Base-by-base conservation (phyloP, 1,140 invertebrate genomes). In the Nebria ingens region DNA sequence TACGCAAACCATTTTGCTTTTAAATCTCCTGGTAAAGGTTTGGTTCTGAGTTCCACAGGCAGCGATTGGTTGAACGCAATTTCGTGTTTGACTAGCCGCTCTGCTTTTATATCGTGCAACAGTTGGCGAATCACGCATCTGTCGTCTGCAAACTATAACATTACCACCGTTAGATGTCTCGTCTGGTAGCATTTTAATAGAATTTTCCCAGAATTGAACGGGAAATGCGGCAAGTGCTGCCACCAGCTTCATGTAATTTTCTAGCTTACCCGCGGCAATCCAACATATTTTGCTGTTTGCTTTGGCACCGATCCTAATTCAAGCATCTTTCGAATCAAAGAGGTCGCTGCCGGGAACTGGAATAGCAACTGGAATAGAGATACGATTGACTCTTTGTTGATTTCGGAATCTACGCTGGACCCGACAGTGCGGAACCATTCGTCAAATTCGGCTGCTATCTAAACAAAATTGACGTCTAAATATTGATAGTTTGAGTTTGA, bases 281-380 rank as follows among this genome's bases (percentile, higher is more conserved):
- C 62, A 51, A 68, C 62, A 21, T 65, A 67, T 29, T 71, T 64
- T 4, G 75, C 74, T 59, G 76, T 68, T 55, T 59, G 65, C 58
- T 71, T 62, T 0, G 72, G 62, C 13, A 76, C 73, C 51, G 73
- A 73, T 6, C 74, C 70, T 51, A 77, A 58, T 54, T 76, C 74
- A 58, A 69, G 71, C 1, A 73, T 64, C 62, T 72, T 60, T 12
- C 75, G 56, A 4, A 70, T 64, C 2, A 77, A 56, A 0, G 74
- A 74, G 62, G 67, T 73, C 53, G 72, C 76, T 56, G 70, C 76
- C 66, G 71, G 75, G 64, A 66, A 73, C 19, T 74, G 74, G 58
- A 82, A 81, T 66, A 79, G 77, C 50, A 82, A 76, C 68, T 78
- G 68, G 55, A 79, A 79, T 72, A 79, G 73, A 38, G 75, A 70